Evolutionary conservation across 2,797 vertebrate species (phyloP).

Genomic region (Gambusia yucatana): DNA sequence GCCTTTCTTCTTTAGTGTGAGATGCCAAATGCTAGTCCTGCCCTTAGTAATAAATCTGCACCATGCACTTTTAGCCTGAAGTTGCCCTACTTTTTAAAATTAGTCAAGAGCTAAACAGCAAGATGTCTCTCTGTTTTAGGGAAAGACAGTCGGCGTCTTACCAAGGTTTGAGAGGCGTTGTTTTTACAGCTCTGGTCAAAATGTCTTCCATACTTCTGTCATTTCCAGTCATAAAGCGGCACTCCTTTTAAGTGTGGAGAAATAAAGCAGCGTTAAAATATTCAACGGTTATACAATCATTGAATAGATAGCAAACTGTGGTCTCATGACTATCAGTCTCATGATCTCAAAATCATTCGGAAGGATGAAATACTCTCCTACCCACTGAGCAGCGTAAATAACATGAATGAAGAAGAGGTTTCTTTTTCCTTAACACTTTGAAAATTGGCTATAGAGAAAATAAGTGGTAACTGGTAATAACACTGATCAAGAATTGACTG

Average conservation of each 20-base stretch:
- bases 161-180: background rate
- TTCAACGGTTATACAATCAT: no score
- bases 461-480: no score
- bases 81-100: conserved; percentile 28
- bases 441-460: no score
- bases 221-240: background rate
- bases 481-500: no score
- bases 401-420: no score
- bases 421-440: no score
- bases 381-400: no score
- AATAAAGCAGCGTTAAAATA: background rate
- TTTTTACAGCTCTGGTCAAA: background rate
- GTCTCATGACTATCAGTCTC: no score
- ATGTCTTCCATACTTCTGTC: background rate
- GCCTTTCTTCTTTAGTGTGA: conserved; percentile 3
- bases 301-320: no score
- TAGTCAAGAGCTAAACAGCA: conserved; percentile 9
- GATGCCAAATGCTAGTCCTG: conserved; percentile 14
- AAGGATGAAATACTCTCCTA: no score
- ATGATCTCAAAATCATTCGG: no score
- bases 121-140: conserved; percentile 8
- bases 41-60: conserved; percentile 14
- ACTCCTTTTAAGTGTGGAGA: background rate
- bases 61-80: conserved; percentile 5
- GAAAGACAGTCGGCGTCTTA: background rate